Evolutionary conservation across 2,797 vertebrate species (phyloP), one percentile per base, ranked within the genome.

Genomic region (Eurystomus glaucurus): DNA sequence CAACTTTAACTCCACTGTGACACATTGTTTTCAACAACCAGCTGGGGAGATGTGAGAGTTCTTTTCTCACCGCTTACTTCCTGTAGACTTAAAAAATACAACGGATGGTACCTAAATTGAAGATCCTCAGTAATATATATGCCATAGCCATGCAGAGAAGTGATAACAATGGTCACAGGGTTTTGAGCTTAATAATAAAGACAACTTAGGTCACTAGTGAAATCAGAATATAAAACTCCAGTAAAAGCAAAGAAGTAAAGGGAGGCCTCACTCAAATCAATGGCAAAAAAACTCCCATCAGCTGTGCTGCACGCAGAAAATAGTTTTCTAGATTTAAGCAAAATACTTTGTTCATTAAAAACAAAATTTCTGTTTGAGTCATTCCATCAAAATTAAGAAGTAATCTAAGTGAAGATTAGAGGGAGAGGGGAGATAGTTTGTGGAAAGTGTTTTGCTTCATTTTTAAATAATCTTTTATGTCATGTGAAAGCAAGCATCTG

Each of bases 401-500:
- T 43, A 69, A 84, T 69, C 69, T 65, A 37, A 35, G 28, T 51
- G n/a, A 83, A 69, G 23, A 45, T 76, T 48, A 79, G 46, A 65
- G 16, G 17, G 33, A 61, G 33, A 81, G 19, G 2, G 20, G 14
- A 90, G 78, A 71, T 20, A 90, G 22, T 37, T 92, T 82, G 22
- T 52, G 31, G 37, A 41, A 92, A 88, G 37, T n/a, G 28, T 66
- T 94, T 78, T 86, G 45, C 57, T 77, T 94, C 4, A 81, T 72
- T 97, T 90, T 90, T 17, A 95, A 93, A 89, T 85, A 11, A 94
- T 82, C 75, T 81, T 96, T 96, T 94, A 28, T 58, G 55, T 80
- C 62, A 48, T 26, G n/a, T 88, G 81, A 94, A 97, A 96, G 86
- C 61, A 87, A 64, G 62, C 58, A 35, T 88, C 91, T 95, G 81